Base-by-base conservation (phyloP, 1,140 invertebrate genomes). In the Eurosta solidaginis region DNA sequence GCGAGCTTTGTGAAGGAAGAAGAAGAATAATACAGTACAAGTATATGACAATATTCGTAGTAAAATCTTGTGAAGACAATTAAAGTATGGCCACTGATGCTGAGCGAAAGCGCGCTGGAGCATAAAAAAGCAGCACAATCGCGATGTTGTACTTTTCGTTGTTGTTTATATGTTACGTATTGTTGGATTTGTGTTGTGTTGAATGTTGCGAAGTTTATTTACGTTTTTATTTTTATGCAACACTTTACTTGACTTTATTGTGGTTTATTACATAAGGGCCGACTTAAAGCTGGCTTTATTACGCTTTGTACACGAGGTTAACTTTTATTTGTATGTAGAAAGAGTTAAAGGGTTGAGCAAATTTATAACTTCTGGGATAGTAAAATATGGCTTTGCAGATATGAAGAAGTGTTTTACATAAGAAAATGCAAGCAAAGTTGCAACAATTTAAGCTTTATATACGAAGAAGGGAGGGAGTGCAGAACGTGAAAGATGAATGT, bases 191-290 rank as follows among this genome's bases (percentile, higher is more conserved):
- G 45, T 2, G 12, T 27, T 14, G 25, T 20, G 52, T 12, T 10
- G 52, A 3, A 29, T 59, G 27, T 59, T 14, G 27, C n/a, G 14
- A 68, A 68, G 33, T 68, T 42, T 68, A 68, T 68, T 68, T 68
- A 68, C 59, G 20, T 42, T 68, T 68, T 36, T 22, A 68, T 68
- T 36, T n/a, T 40, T 4, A 29, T 52, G 4, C 59, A 68, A 27
- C 59, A 40, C 33, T 40, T 40, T 68, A 42, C 33, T 68, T 22
- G 59, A 68, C n/a, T 68, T 68, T 68, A 68, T 68, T 68, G 33
- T 33, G 59, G 59, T 36, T 68, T 68, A 68, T 40, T 68, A n/a
- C 59, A 68, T 40, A 9, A 33, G n/a, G 17, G n/a, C 59, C 49
- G 49, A 10, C n/a, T 2, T 6, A 2, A 10, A 22, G 33, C 17